These are phyloP conservation scores for Agrochola lota DNA, from an alignment of 2,888 invertebrate species.

Conservation along the genomic window DNA sequence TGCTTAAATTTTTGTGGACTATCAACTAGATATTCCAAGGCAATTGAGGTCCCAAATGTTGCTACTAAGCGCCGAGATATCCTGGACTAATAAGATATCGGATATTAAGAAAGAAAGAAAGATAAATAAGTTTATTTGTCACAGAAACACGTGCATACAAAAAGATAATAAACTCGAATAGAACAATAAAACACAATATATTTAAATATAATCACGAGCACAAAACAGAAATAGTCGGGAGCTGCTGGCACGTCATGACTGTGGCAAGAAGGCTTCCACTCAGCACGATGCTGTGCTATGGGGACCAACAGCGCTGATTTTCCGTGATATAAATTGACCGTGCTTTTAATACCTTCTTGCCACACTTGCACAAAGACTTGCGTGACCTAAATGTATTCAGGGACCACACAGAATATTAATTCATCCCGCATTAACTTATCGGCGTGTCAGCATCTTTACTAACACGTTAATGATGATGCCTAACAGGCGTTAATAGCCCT, in stretches of 20 bases:
- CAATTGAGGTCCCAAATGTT: not conserved
- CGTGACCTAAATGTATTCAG: constrained; percentile 28
- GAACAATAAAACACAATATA: too few relatives aligned
- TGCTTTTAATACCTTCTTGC: not conserved
- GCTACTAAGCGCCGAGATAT: not conserved
- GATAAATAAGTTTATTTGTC: too few relatives aligned
- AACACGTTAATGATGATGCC: constrained; percentile 43
- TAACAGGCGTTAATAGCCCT: constrained; percentile 44
- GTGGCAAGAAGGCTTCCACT: too few relatives aligned
- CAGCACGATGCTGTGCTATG: too few relatives aligned
- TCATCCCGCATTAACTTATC: constrained; percentile 45
- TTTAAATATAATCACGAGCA: too few relatives aligned
- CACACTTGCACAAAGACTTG: constrained; percentile 32
- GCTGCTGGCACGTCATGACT: too few relatives aligned
- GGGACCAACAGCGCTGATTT: too few relatives aligned
- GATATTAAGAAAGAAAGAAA: too few relatives aligned
- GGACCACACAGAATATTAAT: constrained; percentile 42
- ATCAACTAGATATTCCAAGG: not conserved
- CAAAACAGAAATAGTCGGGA: too few relatives aligned
- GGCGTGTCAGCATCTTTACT: constrained; percentile 46
- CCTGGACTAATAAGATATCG: not conserved
- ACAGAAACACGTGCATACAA: too few relatives aligned
- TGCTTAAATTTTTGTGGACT: not conserved
- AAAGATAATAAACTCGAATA: too few relatives aligned
- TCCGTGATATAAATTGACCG: not conserved